Evolutionary conservation across 2,113 vertebrate genomes (phyloP).

Genomic region (Rutilus rutilus): DNA sequence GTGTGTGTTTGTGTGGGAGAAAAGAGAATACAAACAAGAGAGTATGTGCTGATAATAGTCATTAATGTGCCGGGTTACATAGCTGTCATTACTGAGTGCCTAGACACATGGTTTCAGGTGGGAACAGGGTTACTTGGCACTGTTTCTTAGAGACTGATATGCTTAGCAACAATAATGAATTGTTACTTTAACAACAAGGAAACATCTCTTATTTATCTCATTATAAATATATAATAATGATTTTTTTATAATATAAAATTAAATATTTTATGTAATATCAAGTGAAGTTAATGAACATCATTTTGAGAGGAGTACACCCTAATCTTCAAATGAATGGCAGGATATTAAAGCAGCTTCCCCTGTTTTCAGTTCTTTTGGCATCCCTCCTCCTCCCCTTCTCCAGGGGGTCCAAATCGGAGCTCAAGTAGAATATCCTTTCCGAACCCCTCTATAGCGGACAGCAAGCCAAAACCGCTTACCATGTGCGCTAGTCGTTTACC

Average conservation of each 20-base stretch:
- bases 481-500: too few relatives aligned
- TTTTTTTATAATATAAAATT: background rate
- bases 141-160: background rate
- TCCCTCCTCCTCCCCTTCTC: too few relatives aligned
- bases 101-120: constrained; percentile 19
- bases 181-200: background rate
- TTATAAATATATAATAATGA: background rate
- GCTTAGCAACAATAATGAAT: background rate
- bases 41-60: constrained; percentile 38
- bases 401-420: too few relatives aligned
- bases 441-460: too few relatives aligned
- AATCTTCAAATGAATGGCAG: too few relatives aligned
- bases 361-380: too few relatives aligned
- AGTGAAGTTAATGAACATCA: background rate
- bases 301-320: too few relatives aligned
- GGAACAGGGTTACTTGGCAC: background rate
- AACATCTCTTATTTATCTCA: background rate
- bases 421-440: too few relatives aligned
- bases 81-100: constrained; percentile 12
- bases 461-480: too few relatives aligned
- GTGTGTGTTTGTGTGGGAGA: background rate
- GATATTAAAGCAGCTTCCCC: too few relatives aligned
- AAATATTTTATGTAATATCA: background rate
- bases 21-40: constrained; percentile 38
- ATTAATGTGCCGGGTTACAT: constrained; percentile 42